Percentiles rank a stretch among this genome's conserved stretches.
Conservation (phyloP, 2,113 vertebrate genomes). For the Podiceps cristatus region DNA sequence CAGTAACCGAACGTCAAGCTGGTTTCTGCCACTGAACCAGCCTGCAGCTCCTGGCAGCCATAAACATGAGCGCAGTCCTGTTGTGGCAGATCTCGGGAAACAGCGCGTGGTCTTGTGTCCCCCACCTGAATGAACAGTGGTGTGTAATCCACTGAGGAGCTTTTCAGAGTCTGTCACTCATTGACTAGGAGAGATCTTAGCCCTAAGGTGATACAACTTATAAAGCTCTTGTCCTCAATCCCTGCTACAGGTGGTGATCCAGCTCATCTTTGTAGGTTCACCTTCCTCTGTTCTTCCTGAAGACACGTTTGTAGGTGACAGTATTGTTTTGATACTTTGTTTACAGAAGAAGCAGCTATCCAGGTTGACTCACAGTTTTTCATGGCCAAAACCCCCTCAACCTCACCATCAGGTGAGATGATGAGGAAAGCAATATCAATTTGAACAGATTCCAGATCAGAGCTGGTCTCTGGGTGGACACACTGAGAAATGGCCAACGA, state of each 20-base stretch:
- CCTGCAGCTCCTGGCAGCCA: not conserved
- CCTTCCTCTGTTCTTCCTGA: not conserved
- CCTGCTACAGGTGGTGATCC: not conserved
- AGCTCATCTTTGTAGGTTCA: not conserved
- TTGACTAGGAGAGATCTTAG: not conserved
- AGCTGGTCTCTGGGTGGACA: not conserved
- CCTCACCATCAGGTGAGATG: not conserved
- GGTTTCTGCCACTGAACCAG: not conserved
- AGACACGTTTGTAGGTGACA: not conserved
- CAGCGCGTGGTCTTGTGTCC: not conserved
- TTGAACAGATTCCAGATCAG: not conserved
- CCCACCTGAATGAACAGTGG: fast-evolving
- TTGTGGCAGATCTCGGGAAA: not conserved
- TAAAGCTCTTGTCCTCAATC: fast-evolving
- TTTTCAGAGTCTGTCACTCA: not conserved
- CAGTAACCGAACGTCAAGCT: not conserved
- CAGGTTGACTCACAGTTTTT: not conserved
- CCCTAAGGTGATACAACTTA: not conserved
- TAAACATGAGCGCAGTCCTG: no score
- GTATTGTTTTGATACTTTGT: not conserved
- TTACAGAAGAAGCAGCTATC: not conserved
- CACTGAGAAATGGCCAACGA: not conserved
- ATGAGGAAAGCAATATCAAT: not conserved
- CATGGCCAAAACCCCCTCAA: not conserved
- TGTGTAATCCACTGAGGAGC: not conserved